These are phyloP conservation scores for Chrysemys picta DNA, from an alignment of 2,113 vertebrate genomes.

Conservation along the genomic window DNA sequence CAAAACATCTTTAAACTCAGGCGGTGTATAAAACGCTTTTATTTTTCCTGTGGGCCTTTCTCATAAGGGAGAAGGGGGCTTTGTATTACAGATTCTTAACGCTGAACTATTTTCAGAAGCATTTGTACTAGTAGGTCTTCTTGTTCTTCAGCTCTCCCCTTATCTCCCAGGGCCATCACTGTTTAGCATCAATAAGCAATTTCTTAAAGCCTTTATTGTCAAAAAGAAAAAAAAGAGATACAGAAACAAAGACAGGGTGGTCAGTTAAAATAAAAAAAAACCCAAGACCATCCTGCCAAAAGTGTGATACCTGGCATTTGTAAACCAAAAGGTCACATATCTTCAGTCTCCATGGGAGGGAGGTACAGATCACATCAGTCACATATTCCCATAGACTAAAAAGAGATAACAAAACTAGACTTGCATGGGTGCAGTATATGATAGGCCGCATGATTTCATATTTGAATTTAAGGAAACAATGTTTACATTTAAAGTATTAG, in stretches of 20 bases:
- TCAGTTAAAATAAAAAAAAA: neutral
- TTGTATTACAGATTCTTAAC: neutral
- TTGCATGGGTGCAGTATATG: accelerated
- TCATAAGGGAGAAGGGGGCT: neutral
- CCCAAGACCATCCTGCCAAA: neutral
- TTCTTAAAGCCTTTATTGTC: neutral
- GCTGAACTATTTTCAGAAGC: neutral
- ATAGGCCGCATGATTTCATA: neutral
- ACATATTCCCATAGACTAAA: neutral
- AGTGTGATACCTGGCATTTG: neutral
- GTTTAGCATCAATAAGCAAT: neutral
- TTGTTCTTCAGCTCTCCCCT: accelerated
- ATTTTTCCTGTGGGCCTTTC: neutral
- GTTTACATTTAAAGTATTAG: neutral
- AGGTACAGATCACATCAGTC: neutral
- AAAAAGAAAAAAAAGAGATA: neutral
- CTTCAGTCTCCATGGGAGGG: neutral
- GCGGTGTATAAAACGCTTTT: neutral
- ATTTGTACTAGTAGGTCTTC: neutral
- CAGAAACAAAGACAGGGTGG: neutral
- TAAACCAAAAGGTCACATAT: neutral
- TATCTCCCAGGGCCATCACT: neutral
- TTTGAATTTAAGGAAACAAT: neutral
- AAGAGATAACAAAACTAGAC: neutral
- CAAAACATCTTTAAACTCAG: neutral